These are phyloP conservation scores for Syngnathus typhle DNA, from an alignment of 2,113 vertebrate species.

Conservation along the genomic window DNA sequence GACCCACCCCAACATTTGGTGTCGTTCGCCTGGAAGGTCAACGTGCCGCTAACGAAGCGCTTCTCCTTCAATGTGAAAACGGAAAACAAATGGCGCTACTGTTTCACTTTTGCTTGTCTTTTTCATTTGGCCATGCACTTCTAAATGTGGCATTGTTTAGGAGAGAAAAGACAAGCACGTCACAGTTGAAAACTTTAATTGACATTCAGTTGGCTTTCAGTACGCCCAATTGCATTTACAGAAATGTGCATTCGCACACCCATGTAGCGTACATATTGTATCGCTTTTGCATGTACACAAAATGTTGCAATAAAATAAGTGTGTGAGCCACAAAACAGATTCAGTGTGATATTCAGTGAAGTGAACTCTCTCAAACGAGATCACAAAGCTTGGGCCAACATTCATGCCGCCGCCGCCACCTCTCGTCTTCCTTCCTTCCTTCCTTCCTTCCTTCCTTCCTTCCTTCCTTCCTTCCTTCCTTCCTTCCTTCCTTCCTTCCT, in stretches of 20 bases:
- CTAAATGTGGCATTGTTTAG: neutral
- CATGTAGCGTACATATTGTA: slow-evolving; percentile 46
- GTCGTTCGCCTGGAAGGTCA: neutral
- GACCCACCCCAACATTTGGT: neutral
- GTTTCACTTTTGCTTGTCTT: too few relatives aligned
- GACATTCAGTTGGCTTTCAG: slow-evolving; percentile 57
- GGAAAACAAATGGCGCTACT: too few relatives aligned
- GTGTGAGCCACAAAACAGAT: neutral
- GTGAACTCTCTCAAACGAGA: slow-evolving; percentile 17
- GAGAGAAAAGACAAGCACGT: slow-evolving; percentile 12
- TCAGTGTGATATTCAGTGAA: neutral
- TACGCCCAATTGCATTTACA: slow-evolving; percentile 60
- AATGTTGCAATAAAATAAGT: slow-evolving; percentile 3
- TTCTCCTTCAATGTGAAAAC: neutral
- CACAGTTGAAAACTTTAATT: slow-evolving; percentile 64
- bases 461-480: neutral
- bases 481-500: neutral
- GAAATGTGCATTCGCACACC: slow-evolving; percentile 55
- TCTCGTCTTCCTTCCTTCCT: neutral
- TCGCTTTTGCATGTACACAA: slow-evolving; percentile 3
- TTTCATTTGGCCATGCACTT: neutral
- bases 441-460: neutral
- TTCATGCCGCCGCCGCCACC: slow-evolving; percentile 22
- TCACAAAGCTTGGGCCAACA: slow-evolving; percentile 15
- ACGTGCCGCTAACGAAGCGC: neutral